Conservation (phyloP, 2,113 vertebrate genomes). For the Vicugna pacos region DNA sequence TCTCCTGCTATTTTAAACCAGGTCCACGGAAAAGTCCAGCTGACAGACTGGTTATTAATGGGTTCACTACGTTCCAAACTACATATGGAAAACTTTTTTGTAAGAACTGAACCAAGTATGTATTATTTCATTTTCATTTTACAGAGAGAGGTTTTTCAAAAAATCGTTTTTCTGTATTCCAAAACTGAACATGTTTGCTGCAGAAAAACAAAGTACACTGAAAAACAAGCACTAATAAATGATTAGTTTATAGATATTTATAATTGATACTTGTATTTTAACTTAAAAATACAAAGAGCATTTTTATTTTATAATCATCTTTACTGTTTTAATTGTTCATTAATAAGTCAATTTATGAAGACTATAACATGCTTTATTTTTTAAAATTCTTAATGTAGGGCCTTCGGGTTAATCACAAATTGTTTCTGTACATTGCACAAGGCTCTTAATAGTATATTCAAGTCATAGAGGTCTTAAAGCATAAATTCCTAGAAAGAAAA, state of each 20-base stretch:
- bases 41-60: neutral
- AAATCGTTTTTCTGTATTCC: neutral
- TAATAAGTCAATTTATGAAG: neutral
- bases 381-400: neutral
- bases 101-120: neutral
- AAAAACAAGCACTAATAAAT: neutral
- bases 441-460: neutral
- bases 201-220: neutral
- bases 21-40: neutral
- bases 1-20: constrained; percentile 33
- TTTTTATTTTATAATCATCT: neutral
- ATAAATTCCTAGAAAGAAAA: neutral
- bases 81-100: neutral
- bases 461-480: neutral
- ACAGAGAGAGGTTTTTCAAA: neutral
- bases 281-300: neutral
- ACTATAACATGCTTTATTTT: neutral
- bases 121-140: neutral
- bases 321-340: neutral
- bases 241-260: neutral
- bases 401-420: neutral
- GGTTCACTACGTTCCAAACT: neutral
- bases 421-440: neutral
- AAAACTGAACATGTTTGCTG: neutral
- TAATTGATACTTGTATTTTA: neutral